Percentiles rank a stretch among this genome's conserved stretches.
phyloP scores from a whole-genome alignment of 2,113 vertebrate species.

The Peromyscus polionotus region DNA sequence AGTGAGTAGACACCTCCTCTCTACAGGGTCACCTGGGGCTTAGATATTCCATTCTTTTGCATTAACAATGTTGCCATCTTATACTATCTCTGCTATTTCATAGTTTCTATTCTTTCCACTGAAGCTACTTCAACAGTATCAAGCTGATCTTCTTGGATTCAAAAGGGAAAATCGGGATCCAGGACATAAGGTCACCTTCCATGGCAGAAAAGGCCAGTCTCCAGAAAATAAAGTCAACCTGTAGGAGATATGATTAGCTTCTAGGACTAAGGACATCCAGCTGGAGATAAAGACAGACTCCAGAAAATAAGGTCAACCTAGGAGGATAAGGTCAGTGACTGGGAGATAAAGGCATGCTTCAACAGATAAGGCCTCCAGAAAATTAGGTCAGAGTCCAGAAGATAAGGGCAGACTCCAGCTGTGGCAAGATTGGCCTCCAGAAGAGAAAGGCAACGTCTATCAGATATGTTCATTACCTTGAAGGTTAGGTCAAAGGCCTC shows the following conservation, averaged over 20 bases:
- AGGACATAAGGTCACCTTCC: not conserved
- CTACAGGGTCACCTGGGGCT: not conserved
- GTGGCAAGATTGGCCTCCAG: not conserved
- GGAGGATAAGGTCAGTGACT: not conserved
- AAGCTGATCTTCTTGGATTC: not conserved
- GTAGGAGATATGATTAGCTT: not conserved
- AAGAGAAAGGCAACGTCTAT: not conserved
- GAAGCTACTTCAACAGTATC: not conserved
- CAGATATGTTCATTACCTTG: not conserved
- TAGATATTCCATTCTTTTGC: not conserved
- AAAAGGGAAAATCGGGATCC: not conserved
- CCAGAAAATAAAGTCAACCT: not conserved
- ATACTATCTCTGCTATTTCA: not conserved
- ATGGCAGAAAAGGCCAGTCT: not conserved
- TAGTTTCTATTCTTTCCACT: not conserved
- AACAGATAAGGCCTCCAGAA: not conserved
- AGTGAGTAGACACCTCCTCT: not conserved
- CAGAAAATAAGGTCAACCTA: not conserved
- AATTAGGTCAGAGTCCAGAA: not conserved
- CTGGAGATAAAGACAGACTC: not conserved
- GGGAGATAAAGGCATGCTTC: not conserved
- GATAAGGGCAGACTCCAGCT: not conserved
- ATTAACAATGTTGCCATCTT: not conserved
- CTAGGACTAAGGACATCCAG: not conserved
- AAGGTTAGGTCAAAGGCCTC: not conserved